Evolutionary conservation across 2,797 vertebrate genomes (phyloP).

Genomic region (Ataeniobius toweri): DNA sequence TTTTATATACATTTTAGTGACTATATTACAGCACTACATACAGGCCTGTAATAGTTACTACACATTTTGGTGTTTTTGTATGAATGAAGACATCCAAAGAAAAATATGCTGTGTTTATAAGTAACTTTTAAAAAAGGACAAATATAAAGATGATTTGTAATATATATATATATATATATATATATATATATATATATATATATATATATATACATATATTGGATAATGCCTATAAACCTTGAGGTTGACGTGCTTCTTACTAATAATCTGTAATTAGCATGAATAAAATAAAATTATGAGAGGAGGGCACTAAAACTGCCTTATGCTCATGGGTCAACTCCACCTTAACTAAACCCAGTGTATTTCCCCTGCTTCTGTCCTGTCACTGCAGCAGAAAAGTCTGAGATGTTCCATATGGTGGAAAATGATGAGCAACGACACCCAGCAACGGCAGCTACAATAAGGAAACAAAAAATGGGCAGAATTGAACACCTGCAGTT

Average conservation of each 20-base stretch:
- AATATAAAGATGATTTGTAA: neutral
- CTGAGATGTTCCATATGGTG: neutral
- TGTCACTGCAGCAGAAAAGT: slow-evolving; percentile 15
- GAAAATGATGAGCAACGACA: neutral
- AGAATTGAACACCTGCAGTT: slow-evolving; percentile 25
- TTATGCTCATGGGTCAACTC: neutral
- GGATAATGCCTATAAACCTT: neutral
- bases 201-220: neutral
- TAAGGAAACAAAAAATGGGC: slow-evolving; percentile 13
- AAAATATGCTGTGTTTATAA: neutral
- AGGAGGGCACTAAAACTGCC: neutral
- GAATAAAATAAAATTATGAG: neutral
- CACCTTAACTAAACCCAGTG: neutral
- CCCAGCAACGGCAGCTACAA: slow-evolving; percentile 2
- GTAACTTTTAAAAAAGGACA: neutral
- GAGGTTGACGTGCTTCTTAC: neutral
- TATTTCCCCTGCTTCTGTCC: neutral
- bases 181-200: too few species aligned
- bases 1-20: neutral
- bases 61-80: neutral
- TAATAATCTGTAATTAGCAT: neutral
- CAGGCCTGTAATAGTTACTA: neutral
- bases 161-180: too few species aligned
- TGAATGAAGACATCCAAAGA: neutral
- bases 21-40: neutral